Evolutionary conservation across 2,888 invertebrate species (phyloP).

Genomic region (Drosophila leonis): DNA sequence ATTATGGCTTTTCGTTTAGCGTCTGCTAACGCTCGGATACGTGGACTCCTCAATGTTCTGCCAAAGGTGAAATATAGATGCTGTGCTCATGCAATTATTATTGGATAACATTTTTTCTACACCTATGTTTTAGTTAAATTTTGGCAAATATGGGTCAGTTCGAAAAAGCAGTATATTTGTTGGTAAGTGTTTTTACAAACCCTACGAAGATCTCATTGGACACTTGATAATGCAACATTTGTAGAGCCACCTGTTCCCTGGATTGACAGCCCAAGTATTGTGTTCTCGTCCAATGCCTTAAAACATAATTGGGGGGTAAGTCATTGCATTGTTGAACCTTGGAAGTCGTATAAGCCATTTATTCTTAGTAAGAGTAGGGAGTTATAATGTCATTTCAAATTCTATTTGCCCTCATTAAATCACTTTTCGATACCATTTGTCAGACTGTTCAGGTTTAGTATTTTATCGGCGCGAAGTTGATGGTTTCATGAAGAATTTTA

Average conservation of each 20-base stretch:
- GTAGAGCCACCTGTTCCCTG: conserved; percentile 46
- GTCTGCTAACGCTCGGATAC: neutral
- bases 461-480: no score
- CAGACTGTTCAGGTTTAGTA: neutral
- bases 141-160: neutral
- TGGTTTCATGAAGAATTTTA: no score
- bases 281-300: conserved; percentile 45
- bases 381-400: neutral
- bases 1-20: conserved; percentile 47
- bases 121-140: neutral
- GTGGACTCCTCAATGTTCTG: conserved; percentile 4
- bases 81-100: neutral
- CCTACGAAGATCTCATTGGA: neutral
- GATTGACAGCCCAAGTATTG: conserved; percentile 38
- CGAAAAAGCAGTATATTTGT: conserved; percentile 5
- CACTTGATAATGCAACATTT: neutral
- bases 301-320: conserved; percentile 70
- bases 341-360: neutral
- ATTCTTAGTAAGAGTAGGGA: no score
- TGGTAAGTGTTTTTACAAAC: conserved; percentile 10
- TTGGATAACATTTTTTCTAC: neutral
- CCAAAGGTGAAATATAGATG: conserved; percentile 34
- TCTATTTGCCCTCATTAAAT: neutral
- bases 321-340: conserved; percentile 2
- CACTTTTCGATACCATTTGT: neutral